Evolutionary conservation across 2,797 vertebrate genomes (phyloP).

Genomic region (Melanotaenia boesemani): DNA sequence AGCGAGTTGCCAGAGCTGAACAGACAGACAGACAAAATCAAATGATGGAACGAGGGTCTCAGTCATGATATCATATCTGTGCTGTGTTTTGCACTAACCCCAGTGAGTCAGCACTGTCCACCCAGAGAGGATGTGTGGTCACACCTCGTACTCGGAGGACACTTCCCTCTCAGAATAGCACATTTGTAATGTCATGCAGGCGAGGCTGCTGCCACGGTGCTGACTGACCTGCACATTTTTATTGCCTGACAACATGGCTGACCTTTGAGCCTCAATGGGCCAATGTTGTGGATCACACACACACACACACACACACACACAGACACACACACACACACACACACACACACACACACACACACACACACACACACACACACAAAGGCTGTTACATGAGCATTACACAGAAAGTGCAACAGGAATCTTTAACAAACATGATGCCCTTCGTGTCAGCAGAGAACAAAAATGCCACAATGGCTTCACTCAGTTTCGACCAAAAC

Average conservation of each 20-base stretch:
- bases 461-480: conserved; percentile 64
- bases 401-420: conserved; percentile 2
- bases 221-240: conserved; percentile 74
- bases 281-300: conserved; percentile 52
- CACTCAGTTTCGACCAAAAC: conserved; percentile 64
- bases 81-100: conserved; percentile 66
- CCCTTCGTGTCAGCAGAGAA: conserved; percentile 51
- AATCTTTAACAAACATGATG: conserved; percentile 31
- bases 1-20: conserved; percentile 35
- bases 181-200: conserved; percentile 77
- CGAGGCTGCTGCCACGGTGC: conserved; percentile 45
- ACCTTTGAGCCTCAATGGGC: conserved; percentile 79
- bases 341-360: conserved; percentile 41
- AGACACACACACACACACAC: conserved; percentile 29
- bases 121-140: conserved; percentile 70
- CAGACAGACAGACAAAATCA: conserved; percentile 46
- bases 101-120: conserved; percentile 72
- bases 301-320: conserved; percentile 13
- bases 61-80: conserved; percentile 70
- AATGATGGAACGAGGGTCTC: conserved; percentile 16
- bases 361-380: conserved; percentile 25
- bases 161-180: conserved; percentile 79
- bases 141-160: conserved; percentile 76
- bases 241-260: conserved; percentile 76
- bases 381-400: conserved; percentile 26